Base-by-base conservation (phyloP, 2,797 vertebrate species). In the Micropoecilia bifurca region DNA sequence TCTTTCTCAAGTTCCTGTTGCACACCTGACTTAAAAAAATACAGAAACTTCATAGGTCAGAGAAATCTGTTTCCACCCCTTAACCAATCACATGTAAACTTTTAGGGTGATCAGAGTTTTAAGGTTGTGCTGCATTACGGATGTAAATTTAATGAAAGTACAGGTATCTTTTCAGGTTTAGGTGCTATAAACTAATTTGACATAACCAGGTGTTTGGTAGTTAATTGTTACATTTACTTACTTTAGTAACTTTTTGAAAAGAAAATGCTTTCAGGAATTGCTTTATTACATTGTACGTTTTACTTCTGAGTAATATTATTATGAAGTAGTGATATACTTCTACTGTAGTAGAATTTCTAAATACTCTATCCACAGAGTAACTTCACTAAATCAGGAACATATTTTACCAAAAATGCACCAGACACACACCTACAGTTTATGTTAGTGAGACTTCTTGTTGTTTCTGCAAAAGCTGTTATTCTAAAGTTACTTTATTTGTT, bases 71-170 rank as follows among this genome's bases (percentile, higher is more conserved):
- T 85, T 86, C 84, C 78, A 73, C 28, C 33, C 2, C 2, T 78
- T 4, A 78, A 78, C 81, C 73, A 78, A 50, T 82, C 78, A 81
- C 76, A 76, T 80, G 48, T 2, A 43, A 36, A 53, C n/a, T 3
- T 69, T 20, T 22, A 25, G 33, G 66, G 5, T 6, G 45, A 50
- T 81, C 50, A 85, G 77, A 81, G 83, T 68, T 28, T 14, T 61
- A 68, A 5, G 59, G 30, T 20, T 25, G 12, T 25, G 41, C 68
- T 71, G 41, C 22, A 28, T 14, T 71, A 28, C 20, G 25, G 25
- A 45, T 45, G 13, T 71, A 45, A 45, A 45, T n/a, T n/a, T 7
- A 28, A 45, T 71, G 0, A 45, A 45, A 28, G 14, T 12, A 69
- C 18, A 43, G n/a, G 25, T 3, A 7, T 45, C 10, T 13, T 68